Base-by-base conservation (phyloP, 1,140 invertebrate species). In the Diabrotica undecimpunctata region DNA sequence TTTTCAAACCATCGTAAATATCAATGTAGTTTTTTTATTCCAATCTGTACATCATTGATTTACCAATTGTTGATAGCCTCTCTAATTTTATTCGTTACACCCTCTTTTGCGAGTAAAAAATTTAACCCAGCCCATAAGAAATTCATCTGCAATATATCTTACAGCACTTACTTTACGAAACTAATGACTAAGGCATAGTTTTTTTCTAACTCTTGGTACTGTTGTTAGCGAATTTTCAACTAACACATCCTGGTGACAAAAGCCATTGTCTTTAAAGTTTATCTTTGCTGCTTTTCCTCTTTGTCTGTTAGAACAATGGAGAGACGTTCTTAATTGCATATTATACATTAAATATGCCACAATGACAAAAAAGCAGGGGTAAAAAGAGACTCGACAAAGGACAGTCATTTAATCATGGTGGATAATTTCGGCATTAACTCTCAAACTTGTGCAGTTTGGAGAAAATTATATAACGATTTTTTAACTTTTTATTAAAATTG, bases 221-320 rank as follows among this genome's bases (percentile, higher is more conserved):
- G 39, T 62, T 68, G 10, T 60, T 61, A 68, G 62, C 66, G 67
- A 68, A 68, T 68, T 68, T 68, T 66, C 64, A 50, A 62, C 64
- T 60, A 62, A 72, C 70, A 70, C 70, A 66, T 72, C 68, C 65
- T 61, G 38, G 64, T 66, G 68, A 72, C 70, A 72, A 72, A 72
- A 72, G 70, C 54, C 62, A 70, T 72, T 72, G 70, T 72, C 58
- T 70, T 67, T 68, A 70, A 72, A 66, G 69, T 72, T 72, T 70
- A 54, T 67, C 59, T 68, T 67, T 69, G 56, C 63, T 69, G 56
- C 63, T 64, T 69, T 52, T 41, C 62, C 55, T 62, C 65, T 62
- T 54, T 68, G 54, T 63, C 64, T 39, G 12, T 38, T 10, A 62
- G 66, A 64, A 72, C 70, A 72, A 72, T 72, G 67, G 66, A 62